phyloP scores from a whole-genome alignment of 2,888 invertebrate genomes.

The Yponomeuta sedellus region DNA sequence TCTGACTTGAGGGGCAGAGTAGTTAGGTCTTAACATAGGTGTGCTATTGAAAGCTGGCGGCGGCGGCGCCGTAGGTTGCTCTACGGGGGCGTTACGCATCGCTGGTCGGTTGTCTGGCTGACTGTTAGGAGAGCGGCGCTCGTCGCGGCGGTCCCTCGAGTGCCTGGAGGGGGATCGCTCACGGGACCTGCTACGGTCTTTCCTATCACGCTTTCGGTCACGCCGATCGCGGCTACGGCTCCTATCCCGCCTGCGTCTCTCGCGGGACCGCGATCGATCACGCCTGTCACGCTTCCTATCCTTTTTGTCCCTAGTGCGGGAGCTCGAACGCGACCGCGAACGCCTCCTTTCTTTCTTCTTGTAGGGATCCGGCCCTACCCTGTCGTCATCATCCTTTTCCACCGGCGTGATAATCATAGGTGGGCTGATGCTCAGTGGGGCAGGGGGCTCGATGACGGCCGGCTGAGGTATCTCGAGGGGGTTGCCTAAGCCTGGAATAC shows the following conservation, averaged over 20 bases:
- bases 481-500: slow-evolving; percentile 63
- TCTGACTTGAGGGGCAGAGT: background rate
- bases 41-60: slow-evolving; percentile 21
- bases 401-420: slow-evolving; percentile 22
- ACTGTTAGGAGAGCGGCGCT: background rate
- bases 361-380: slow-evolving; percentile 32
- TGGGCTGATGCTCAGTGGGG: slow-evolving; percentile 46
- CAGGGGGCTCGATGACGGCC: slow-evolving; percentile 64
- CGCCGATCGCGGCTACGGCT: slow-evolving; percentile 76
- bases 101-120: slow-evolving; percentile 21
- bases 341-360: slow-evolving; percentile 51
- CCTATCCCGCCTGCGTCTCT: slow-evolving; percentile 75
- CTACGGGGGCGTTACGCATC: background rate
- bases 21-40: slow-evolving; percentile 23
- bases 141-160: slow-evolving; percentile 58
- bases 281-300: slow-evolving; percentile 67
- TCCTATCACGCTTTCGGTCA: slow-evolving; percentile 65
- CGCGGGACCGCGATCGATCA: slow-evolving; percentile 70
- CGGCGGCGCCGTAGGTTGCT: slow-evolving; percentile 14
- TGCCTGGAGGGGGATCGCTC: slow-evolving; percentile 52
- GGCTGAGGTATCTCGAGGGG: slow-evolving; percentile 67
- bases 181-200: slow-evolving; percentile 73
- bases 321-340: slow-evolving; percentile 38
- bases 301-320: slow-evolving; percentile 53
- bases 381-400: slow-evolving; percentile 43